Base-by-base conservation (phyloP, 2,113 vertebrate genomes). In the Prunella himalayana region DNA sequence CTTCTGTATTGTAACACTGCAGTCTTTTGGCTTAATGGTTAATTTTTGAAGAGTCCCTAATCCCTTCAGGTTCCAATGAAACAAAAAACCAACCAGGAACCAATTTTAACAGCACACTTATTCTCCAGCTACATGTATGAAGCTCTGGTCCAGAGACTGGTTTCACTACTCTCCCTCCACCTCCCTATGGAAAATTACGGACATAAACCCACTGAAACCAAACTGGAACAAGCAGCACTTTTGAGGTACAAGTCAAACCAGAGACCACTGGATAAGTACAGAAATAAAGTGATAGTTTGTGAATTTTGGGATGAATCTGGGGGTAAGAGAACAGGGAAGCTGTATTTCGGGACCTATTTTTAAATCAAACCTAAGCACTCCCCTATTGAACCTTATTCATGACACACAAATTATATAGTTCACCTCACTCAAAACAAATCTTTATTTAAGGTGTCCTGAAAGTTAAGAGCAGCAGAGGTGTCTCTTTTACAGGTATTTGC, bases 251-350 rank as follows among this genome's bases (percentile, higher is more conserved):
- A 88, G 35, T 9, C 41, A 79, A 75, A 76, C 10, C 33, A 82
- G 15, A 47, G 21, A 31, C 64, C 22, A 78, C 5, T 0, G 0
- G 21, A 0, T 16, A 85, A 71, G 5, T 20, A 64, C 19, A 86
- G 51, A 92, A 86, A 77, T 42, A 15, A 86, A 73, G 23, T 11
- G 14, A 4, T 20, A n/a, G 11, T 63, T 69, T 47, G 25, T 44
- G 14, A 85, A 23, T 21, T 64, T 51, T n/a, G 31, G 20, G 33
- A 51, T 76, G 5, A 68, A 39, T 56, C 24, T 35, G 6, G 5
- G 6, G 4, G 7, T 31, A 71, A 77, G 13, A 37, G 13, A 81
- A 80, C 3, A 44, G 3, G 12, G 6, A 80, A 81, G 11, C 5
- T 66, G 9, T 30, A 42, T 33, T 78, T 89, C 54, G 23, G 24